Conservation (phyloP, 2,888 invertebrate genomes). For the Lepetodrilus schrolli region DNA sequence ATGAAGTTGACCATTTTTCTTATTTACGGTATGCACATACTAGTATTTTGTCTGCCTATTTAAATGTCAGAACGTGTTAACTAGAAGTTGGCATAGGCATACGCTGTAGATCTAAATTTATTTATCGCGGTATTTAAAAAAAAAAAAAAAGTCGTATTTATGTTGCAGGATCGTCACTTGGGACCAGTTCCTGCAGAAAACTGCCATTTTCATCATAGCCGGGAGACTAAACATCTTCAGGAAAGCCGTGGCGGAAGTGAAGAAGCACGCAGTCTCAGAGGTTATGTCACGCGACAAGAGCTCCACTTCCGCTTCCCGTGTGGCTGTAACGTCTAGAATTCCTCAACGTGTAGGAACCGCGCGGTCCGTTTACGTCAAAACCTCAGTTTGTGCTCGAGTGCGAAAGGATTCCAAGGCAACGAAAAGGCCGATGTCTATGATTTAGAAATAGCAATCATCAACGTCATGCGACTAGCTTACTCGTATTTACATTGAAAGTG, state of each 20-base stretch:
- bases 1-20: no score
- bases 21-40: no score
- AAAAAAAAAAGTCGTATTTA: no score
- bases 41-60: no score
- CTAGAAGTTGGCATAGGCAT: no score
- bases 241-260: background rate
- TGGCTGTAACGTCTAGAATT: background rate
- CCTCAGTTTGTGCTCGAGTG: background rate
- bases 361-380: background rate
- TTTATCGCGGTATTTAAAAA: no score
- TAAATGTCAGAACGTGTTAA: no score
- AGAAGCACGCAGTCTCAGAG: background rate
- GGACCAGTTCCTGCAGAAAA: slow-evolving; percentile 37
- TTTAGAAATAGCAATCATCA: no score
- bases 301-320: background rate
- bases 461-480: no score
- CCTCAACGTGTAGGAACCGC: background rate
- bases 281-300: slow-evolving; percentile 13
- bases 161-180: slow-evolving; percentile 35
- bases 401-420: background rate
- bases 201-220: slow-evolving; percentile 35
- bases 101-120: no score
- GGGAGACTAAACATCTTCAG: slow-evolving; percentile 27
- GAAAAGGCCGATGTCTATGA: slow-evolving; percentile 19
- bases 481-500: no score